Base-by-base conservation (phyloP, 2,113 vertebrate genomes). In the Sitta europaea region DNA sequence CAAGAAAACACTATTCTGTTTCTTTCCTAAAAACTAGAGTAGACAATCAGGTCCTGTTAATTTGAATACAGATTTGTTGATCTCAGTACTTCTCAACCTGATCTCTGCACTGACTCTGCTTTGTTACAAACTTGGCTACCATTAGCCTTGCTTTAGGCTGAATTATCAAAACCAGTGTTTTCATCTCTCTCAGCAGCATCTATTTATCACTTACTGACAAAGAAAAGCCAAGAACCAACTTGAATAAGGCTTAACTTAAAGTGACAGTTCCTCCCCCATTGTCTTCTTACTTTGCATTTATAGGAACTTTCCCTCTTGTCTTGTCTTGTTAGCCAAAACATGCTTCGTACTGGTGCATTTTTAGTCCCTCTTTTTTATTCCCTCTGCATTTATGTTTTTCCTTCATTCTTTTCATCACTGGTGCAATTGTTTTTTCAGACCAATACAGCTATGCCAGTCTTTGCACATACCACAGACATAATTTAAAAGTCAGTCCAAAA, bases 261-360 rank as follows among this genome's bases (percentile, higher is more conserved):
- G 40, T 47, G 40, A 80, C 40, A 16, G 17, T 27, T 87, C 77
- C 40, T 86, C 35, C 33, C 7, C 47, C 27, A 50, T 21, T 35
- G 67, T 45, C 29, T 13, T 82, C 38, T 53, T 61, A 24, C 31
- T 82, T 68, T 18, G 29, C 59, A 63, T 78, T 71, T 42, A 42
- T 1, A 63, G 13, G 35, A n/a, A 73, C 20, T 31, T 55, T 42
- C 35, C 28, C 38, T 62, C 33, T 54, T 0, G 0, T 38, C 27
- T 63, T 38, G 66, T 79, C 57, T 12, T 51, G 27, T 24, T 76
- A 76, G 61, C 53, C 59, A 40, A 72, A 83, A 86, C 19, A 35
- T 68, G 22, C 25, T 90, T 66, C 35, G 14, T 22, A 40, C 10
- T 62, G 47, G 27, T 14, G 7, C 6, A 40, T 31, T 72, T 86